phyloP scores from a whole-genome alignment of 2,888 invertebrate genomes.

The Agrotis segetum region DNA sequence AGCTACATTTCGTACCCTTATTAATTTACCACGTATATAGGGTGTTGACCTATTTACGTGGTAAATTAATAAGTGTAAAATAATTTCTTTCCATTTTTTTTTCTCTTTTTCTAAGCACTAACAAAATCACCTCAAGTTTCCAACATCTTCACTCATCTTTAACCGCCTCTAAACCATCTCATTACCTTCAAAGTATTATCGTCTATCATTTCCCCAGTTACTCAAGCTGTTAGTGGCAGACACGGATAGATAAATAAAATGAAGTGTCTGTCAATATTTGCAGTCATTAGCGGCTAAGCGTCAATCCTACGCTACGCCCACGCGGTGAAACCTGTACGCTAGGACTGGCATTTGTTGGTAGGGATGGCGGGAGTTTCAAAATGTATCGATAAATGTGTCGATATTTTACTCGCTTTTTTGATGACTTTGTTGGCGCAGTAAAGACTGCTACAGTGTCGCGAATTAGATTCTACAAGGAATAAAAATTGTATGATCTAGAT shows the following conservation, averaged over 20 bases:
- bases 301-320: conserved; percentile 53
- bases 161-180: neutral
- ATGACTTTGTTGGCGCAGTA: too few relatives aligned
- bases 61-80: too few relatives aligned
- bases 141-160: neutral
- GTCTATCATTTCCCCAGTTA: conserved; percentile 7
- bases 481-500: too few relatives aligned
- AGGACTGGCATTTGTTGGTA: neutral
- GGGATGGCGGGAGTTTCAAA: neutral
- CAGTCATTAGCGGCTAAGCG: conserved; percentile 53
- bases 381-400: neutral
- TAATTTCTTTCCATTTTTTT: too few relatives aligned
- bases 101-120: neutral
- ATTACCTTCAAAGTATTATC: conserved; percentile 7
- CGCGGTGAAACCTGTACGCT: conserved; percentile 26
- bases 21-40: too few relatives aligned
- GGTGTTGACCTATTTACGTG: too few relatives aligned
- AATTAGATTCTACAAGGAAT: too few relatives aligned
- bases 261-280: conserved; percentile 49
- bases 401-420: neutral
- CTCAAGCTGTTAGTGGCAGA: conserved; percentile 7
- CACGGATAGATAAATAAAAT: conserved; percentile 57
- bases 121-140: neutral
- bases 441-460: too few relatives aligned
- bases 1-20: neutral